Conservation (phyloP, 2,797 vertebrate species). For the Enteromius paludinosus region DNA sequence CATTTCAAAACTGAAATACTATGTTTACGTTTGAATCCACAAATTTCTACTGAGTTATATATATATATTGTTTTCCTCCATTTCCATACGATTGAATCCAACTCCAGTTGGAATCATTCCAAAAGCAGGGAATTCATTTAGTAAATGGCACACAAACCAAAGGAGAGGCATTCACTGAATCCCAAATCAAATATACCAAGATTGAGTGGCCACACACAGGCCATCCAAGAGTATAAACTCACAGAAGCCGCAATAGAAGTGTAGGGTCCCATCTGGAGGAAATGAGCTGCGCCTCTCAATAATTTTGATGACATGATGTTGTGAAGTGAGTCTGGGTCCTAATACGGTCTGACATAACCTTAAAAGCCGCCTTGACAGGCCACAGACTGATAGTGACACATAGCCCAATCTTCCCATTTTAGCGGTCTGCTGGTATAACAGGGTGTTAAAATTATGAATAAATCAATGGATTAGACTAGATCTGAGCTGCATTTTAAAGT, state of each 20-base stretch:
- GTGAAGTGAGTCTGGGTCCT: neutral
- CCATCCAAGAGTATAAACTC: neutral
- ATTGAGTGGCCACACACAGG: neutral
- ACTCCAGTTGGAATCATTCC: neutral
- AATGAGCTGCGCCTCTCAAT: neutral
- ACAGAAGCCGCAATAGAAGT: neutral
- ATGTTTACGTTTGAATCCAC: neutral
- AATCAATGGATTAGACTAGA: neutral
- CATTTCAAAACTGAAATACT: neutral
- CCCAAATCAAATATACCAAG: slow-evolving; percentile 25
- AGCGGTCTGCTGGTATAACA: neutral
- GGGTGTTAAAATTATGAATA: neutral
- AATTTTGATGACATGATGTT: slow-evolving; percentile 18
- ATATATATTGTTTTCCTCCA: neutral
- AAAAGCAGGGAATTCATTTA: neutral
- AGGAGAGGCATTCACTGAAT: neutral
- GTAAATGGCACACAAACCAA: slow-evolving; percentile 9
- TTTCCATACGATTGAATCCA: neutral
- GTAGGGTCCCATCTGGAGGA: neutral
- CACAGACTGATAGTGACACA: neutral
- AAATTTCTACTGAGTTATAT: neutral
- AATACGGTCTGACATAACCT: slow-evolving; percentile 9
- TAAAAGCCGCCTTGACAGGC: neutral
- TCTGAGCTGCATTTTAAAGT: neutral
- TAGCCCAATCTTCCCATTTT: neutral